phyloP scores from a whole-genome alignment of 2,888 invertebrate species.

The Patella depressa region DNA sequence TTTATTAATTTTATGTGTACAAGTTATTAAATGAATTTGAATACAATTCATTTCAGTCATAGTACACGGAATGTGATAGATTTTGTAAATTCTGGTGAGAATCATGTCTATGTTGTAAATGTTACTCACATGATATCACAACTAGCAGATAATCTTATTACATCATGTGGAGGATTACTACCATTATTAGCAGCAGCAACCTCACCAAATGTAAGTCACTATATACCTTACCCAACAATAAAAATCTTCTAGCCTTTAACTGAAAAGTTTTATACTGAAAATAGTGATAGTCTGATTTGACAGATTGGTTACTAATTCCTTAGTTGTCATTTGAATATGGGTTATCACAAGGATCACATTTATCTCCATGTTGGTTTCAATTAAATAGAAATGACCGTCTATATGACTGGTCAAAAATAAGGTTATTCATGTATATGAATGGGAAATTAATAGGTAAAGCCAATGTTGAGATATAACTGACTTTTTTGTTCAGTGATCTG shows the following conservation, averaged over 20 bases:
- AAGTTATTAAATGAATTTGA: too few species aligned
- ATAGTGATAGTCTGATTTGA: not conserved
- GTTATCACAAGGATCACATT: not conserved
- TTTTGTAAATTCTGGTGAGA: slow-evolving; percentile 98
- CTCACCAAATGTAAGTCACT: slow-evolving; percentile 90
- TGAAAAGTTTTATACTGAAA: too few species aligned
- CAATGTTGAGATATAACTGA: too few species aligned
- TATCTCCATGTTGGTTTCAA: not conserved
- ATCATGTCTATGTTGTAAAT: slow-evolving; percentile 99
- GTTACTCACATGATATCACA: slow-evolving; percentile 99
- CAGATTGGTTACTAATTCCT: not conserved
- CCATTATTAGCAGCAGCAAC: slow-evolving; percentile 98
- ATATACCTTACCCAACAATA: too few species aligned
- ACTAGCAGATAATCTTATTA: slow-evolving; percentile 97
- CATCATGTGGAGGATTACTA: slow-evolving; percentile 96
- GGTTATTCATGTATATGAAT: too few species aligned
- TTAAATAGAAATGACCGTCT: too few species aligned
- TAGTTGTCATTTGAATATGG: not conserved
- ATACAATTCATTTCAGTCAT: slow-evolving; percentile 78
- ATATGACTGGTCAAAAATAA: too few species aligned
- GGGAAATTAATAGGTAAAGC: too few species aligned
- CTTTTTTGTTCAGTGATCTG: too few species aligned
- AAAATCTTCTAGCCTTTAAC: too few species aligned
- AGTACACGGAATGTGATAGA: slow-evolving; percentile 97
- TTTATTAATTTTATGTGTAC: too few species aligned